phyloP scores from a whole-genome alignment of 1,140 invertebrate species.

The Drosophila grimshawi region DNA sequence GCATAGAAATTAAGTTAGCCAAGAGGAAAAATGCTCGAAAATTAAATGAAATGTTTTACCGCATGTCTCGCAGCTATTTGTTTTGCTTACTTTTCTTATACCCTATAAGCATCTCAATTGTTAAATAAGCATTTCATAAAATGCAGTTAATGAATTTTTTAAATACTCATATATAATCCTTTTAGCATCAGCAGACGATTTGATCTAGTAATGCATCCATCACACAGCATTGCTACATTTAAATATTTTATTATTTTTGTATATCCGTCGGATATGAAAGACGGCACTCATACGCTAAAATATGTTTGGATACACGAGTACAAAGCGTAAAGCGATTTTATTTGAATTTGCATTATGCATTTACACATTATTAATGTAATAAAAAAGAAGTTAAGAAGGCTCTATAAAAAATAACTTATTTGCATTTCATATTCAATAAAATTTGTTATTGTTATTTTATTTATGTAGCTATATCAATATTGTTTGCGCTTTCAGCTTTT shows the following conservation, averaged over 20 bases:
- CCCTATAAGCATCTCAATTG: slow-evolving; percentile 1
- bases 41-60: slow-evolving; percentile 48
- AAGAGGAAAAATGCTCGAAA: slow-evolving; percentile 61
- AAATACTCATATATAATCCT: too few species aligned
- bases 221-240: neutral
- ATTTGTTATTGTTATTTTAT: too few species aligned
- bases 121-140: neutral
- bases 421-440: neutral
- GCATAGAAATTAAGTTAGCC: slow-evolving; percentile 75
- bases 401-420: neutral
- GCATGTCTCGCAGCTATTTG: slow-evolving; percentile 37
- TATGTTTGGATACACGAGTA: neutral
- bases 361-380: neutral
- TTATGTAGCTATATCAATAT: too few species aligned
- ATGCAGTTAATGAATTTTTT: too few species aligned
- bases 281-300: slow-evolving; percentile 2
- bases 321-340: too few species aligned
- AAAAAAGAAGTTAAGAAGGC: neutral
- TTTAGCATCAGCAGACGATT: neutral
- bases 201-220: neutral
- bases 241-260: neutral
- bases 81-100: slow-evolving; percentile 20
- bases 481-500: too few species aligned
- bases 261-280: slow-evolving; percentile 15
- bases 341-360: neutral